Percentiles rank a stretch among this genome's conserved stretches.
phyloP scores from a whole-genome alignment of 2,797 vertebrate species.

The Masticophis lateralis region DNA sequence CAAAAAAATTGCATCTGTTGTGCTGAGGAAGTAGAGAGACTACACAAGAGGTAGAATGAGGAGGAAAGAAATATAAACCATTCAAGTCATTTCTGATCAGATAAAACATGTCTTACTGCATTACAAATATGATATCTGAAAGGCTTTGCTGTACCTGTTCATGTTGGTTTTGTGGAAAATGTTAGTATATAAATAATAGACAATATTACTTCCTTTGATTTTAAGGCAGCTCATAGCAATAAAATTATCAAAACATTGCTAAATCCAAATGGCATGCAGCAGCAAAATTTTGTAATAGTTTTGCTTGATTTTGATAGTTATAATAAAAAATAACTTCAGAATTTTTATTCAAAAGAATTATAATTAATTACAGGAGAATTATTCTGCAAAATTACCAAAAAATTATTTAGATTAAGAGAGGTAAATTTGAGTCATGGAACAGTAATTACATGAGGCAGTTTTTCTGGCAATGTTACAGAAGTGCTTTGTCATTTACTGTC shows the following conservation, averaged over 20 bases:
- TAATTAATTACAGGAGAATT: neutral
- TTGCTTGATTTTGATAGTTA: neutral
- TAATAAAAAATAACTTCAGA: neutral
- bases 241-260: neutral
- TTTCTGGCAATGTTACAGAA: neutral
- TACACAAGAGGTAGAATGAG: neutral
- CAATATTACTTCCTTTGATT: neutral
- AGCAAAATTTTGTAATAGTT: neutral
- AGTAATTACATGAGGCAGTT: neutral
- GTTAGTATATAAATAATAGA: neutral
- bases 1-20: neutral
- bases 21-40: neutral
- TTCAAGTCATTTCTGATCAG: neutral
- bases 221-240: neutral
- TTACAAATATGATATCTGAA: neutral
- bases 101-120: neutral
- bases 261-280: neutral
- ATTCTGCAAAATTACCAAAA: slow-evolving; percentile 28
- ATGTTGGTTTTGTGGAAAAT: neutral
- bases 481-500: neutral
- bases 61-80: too few species aligned
- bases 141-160: neutral
- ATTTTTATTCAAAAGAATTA: neutral
- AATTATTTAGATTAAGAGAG: slow-evolving; percentile 20
- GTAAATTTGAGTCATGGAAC: neutral